Evolutionary conservation across 2,797 vertebrate species (phyloP).

Genomic region (Tympanoctomys barrerae): DNA sequence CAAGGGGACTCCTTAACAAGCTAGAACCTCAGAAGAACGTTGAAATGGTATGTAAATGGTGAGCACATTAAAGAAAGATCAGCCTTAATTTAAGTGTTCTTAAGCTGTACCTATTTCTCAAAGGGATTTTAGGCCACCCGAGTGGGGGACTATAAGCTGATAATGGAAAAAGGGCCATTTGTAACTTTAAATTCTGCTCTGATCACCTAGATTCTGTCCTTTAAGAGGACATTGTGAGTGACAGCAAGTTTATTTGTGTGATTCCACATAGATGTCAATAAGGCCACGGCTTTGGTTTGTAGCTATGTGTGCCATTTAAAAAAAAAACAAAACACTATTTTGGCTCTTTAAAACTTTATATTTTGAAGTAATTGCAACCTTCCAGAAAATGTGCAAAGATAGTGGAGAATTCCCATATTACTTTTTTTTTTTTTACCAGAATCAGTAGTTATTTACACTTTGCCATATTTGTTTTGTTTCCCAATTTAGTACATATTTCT

Average conservation of each 20-base stretch:
- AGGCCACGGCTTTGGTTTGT: not conserved
- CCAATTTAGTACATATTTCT: not conserved
- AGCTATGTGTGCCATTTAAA: not conserved
- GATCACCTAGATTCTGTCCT: not conserved
- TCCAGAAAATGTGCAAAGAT: not conserved
- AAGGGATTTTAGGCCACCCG: not conserved
- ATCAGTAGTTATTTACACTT: slow-evolving; percentile 19
- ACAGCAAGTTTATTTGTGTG: not conserved
- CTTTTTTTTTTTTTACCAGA: not conserved
- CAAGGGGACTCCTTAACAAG: not conserved
- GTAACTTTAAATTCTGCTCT: not conserved
- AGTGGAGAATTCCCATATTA: not conserved
- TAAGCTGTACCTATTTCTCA: slow-evolving; percentile 3
- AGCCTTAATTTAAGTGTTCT: not conserved
- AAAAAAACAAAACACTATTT: not conserved
- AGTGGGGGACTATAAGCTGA: not conserved
- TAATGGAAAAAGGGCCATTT: not conserved
- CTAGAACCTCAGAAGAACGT: not conserved
- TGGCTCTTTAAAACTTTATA: not conserved
- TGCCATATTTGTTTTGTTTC: not conserved
- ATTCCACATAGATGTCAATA: not conserved
- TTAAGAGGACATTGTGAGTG: not conserved
- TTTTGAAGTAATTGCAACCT: not conserved
- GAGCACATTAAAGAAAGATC: not conserved
- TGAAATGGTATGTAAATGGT: not conserved